Evolutionary conservation across 2,888 invertebrate genomes (phyloP).

Genomic region (Drosophila affinis): DNA sequence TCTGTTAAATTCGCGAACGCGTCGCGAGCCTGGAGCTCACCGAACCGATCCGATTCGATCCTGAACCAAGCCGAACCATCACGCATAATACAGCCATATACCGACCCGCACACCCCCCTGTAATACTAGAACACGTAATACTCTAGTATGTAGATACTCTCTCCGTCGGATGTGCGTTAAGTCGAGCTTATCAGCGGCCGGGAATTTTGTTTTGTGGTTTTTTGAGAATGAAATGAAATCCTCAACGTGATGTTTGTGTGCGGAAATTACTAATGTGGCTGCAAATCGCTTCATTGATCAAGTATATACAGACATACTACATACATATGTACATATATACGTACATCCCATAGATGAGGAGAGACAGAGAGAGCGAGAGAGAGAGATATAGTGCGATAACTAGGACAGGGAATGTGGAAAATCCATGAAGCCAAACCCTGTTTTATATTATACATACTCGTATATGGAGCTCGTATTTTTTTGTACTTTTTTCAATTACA

Average conservation of each 20-base stretch:
- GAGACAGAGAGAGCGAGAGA: slow-evolving; percentile 3
- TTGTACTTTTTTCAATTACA: slow-evolving; percentile 19
- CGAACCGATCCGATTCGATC: slow-evolving; percentile 14
- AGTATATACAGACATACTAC: not conserved
- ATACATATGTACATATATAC: not conserved
- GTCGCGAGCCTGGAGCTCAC: slow-evolving; percentile 63
- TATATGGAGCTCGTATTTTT: not conserved
- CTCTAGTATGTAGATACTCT: not conserved
- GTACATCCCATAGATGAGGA: not conserved
- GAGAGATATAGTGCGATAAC: slow-evolving; percentile 26
- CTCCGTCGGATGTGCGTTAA: not conserved
- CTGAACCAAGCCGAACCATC: not conserved
- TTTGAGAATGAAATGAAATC: slow-evolving; percentile 8
- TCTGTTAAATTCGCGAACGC: slow-evolving; percentile 79
- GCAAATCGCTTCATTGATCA: slow-evolving; percentile 1
- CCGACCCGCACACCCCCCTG: not conserved
- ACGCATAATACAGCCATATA: slow-evolving; percentile 20
- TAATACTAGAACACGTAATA: not conserved
- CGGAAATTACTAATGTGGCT: not conserved
- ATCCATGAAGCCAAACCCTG: slow-evolving; percentile 22
- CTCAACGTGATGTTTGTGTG: slow-evolving; percentile 8
- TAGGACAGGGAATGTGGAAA: slow-evolving; percentile 19
- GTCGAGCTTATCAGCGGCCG: slow-evolving; percentile 33
- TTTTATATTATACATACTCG: slow-evolving; percentile 4
- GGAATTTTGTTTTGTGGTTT: slow-evolving; percentile 20